Evolutionary conservation across 2,113 vertebrate genomes (phyloP).

Genomic region (Rhineura floridana): DNA sequence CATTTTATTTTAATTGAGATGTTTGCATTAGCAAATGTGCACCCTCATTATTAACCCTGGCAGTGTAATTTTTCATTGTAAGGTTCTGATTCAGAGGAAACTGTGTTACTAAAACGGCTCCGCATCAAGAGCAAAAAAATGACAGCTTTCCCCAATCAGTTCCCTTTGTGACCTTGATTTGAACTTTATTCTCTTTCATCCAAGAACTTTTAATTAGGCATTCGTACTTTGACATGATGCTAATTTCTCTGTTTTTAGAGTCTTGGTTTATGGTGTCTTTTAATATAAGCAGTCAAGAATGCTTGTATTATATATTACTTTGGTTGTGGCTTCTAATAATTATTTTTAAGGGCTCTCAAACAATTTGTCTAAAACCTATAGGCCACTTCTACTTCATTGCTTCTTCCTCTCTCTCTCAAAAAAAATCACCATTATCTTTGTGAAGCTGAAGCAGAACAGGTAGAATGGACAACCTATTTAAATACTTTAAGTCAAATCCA

Average conservation of each 20-base stretch:
- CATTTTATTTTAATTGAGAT: slow-evolving; percentile 72
- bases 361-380: slow-evolving; percentile 46
- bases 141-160: slow-evolving; percentile 75
- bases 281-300: slow-evolving; percentile 56
- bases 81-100: slow-evolving; percentile 73
- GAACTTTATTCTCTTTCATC: slow-evolving; percentile 80
- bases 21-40: slow-evolving; percentile 63
- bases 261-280: slow-evolving; percentile 57
- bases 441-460: not conserved
- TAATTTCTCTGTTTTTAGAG: slow-evolving; percentile 77
- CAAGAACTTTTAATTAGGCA: slow-evolving; percentile 78
- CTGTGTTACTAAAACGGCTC: slow-evolving; percentile 63
- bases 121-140: slow-evolving; percentile 65
- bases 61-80: slow-evolving; percentile 75
- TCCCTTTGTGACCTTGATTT: slow-evolving; percentile 79
- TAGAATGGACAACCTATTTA: not conserved
- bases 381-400: slow-evolving; percentile 35
- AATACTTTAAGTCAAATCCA: not conserved
- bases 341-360: slow-evolving; percentile 48
- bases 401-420: not conserved
- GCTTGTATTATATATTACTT: slow-evolving; percentile 61
- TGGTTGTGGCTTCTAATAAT: slow-evolving; percentile 63
- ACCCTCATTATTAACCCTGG: slow-evolving; percentile 76
- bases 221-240: slow-evolving; percentile 65
- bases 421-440: not conserved